Conservation (phyloP, 1,140 invertebrate genomes). For the Octopus sinensis region DNA sequence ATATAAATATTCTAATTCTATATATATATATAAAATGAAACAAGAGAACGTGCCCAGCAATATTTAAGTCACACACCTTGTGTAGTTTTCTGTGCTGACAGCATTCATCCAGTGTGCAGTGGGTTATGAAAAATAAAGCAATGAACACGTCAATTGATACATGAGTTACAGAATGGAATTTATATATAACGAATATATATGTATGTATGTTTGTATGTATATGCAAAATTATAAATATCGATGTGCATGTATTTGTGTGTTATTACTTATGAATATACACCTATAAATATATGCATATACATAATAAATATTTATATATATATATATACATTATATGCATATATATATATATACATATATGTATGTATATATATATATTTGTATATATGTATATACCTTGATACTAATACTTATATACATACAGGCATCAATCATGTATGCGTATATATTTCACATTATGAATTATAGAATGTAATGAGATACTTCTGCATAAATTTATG, state of each 20-base stretch:
- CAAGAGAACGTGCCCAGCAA: neutral
- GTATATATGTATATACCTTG: too few relatives aligned
- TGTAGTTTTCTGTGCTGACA: conserved; percentile 12
- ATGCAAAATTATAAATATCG: neutral
- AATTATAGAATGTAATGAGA: too few relatives aligned
- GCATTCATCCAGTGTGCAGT: conserved; percentile 8
- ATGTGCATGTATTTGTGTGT: neutral
- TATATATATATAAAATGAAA: too few relatives aligned
- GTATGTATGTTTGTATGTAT: neutral
- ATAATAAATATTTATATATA: neutral
- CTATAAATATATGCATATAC: neutral
- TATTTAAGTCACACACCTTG: conserved; percentile 3
- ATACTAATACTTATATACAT: too few relatives aligned
- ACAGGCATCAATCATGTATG: too few relatives aligned
- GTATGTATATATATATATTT: neutral
- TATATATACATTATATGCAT: neutral
- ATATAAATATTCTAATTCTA: too few relatives aligned
- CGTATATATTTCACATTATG: too few relatives aligned
- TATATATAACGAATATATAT: neutral
- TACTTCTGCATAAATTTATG: too few relatives aligned
- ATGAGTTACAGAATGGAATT: conserved; percentile 5
- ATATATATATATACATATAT: neutral
- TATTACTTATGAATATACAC: neutral
- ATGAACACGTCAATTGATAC: conserved; percentile 8
- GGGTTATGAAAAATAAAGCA: conserved; percentile 7